Conservation (phyloP, 2,797 vertebrate genomes). For the Oryzias dopingdopingensis region DNA sequence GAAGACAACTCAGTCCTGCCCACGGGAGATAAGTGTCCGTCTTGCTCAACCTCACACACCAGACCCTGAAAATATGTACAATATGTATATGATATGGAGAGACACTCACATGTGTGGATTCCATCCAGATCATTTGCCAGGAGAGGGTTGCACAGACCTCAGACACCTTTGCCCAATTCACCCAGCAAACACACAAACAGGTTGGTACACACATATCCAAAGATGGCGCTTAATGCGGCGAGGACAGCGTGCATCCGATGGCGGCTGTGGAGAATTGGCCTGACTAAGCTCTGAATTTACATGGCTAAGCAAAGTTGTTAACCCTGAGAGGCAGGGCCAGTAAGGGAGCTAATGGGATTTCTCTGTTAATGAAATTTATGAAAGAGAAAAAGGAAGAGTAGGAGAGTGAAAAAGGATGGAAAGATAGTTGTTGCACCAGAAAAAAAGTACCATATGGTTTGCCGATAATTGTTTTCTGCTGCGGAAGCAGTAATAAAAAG, state of each 20-base stretch:
- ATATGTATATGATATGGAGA: conserved; percentile 59
- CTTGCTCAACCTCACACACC: conserved; percentile 36
- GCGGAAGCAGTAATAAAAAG: too few species aligned
- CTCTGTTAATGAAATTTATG: conserved; percentile 81
- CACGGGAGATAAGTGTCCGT: conserved; percentile 61
- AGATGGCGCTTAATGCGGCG: conserved; percentile 68
- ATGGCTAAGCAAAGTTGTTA: conserved; percentile 83
- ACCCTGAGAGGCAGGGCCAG: conserved; percentile 76
- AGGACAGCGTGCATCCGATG: conserved; percentile 43
- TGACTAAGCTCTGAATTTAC: conserved; percentile 85
- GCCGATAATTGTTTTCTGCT: conserved; percentile 11
- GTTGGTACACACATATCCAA: conserved; percentile 54
- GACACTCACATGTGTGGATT: conserved; percentile 16
- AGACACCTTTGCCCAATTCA: conserved; percentile 21
- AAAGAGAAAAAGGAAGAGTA: conserved; percentile 50
- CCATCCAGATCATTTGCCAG: conserved; percentile 53
- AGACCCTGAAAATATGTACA: conserved; percentile 43
- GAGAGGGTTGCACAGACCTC: conserved; percentile 53
- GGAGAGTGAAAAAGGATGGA: conserved; percentile 20
- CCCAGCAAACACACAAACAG: conserved; percentile 32
- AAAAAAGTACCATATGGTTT: not conserved
- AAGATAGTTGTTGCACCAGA: conserved; percentile 14
- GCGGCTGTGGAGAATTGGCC: conserved; percentile 74
- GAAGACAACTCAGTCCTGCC: conserved; percentile 53
- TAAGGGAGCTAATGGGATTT: conserved; percentile 79